phyloP scores from a whole-genome alignment of 2,113 vertebrate genomes.

The Orycteropus afer region DNA sequence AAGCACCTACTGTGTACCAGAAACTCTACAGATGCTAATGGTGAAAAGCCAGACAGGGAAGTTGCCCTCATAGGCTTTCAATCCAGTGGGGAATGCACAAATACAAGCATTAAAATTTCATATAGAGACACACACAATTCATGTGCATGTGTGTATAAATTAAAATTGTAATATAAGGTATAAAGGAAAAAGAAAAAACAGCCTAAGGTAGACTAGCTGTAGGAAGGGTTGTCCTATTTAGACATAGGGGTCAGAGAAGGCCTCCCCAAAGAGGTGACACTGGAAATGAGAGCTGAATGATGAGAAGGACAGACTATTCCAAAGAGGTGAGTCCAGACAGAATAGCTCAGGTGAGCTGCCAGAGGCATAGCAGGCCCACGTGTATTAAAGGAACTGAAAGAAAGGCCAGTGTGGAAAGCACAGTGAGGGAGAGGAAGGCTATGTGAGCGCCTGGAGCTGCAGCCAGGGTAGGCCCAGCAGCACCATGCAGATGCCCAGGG shows the following conservation, averaged over 20 bases:
- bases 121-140: neutral
- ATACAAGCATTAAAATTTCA: neutral
- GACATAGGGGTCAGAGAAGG: neutral
- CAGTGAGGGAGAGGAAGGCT: neutral
- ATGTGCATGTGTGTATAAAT: too few relatives aligned
- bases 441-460: neutral
- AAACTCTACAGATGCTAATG: neutral
- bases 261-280: neutral
- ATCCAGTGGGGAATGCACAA: neutral
- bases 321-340: neutral
- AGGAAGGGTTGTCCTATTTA: neutral
- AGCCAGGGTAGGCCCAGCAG: neutral
- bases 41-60: neutral
- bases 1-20: too few relatives aligned
- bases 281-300: neutral
- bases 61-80: neutral
- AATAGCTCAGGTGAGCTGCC: neutral
- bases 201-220: neutral
- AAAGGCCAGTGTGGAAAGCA: neutral
- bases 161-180: neutral
- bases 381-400: neutral
- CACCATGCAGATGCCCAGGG: neutral
- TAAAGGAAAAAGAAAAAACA: neutral
- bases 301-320: neutral
- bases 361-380: neutral